Evolutionary conservation across 2,113 vertebrate species (phyloP), one percentile per base, ranked within the genome.

Genomic region (Ochotona curzoniae): DNA sequence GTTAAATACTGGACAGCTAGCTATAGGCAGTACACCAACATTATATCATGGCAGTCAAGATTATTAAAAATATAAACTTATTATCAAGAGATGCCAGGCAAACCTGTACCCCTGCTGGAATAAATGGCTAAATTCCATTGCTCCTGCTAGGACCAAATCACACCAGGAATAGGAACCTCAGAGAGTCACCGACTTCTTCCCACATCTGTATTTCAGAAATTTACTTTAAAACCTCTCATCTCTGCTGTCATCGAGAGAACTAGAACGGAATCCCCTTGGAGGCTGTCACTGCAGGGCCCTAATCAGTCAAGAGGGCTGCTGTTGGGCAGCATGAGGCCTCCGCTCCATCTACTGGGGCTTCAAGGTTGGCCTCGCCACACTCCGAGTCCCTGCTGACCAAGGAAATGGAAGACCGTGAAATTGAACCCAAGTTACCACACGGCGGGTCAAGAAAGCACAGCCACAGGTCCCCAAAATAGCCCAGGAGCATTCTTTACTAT

Each of bases 291-390:
- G 0, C 14, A 28, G 18, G 35, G 60, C 9, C 70, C 70, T 95
- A 25, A 86, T 89, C 93, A 75, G 69, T 90, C 87, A 83, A 73
- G 69, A 82, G 64, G 47, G 66, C 23, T 49, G 61, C n/a, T 80
- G 8, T 13, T 7, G 85, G 38, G 74, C 13, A 79, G 49, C 14
- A 20, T 20, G 63, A 79, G 49, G 5, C 23, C 38, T 54, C 28
- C 32, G 28, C 51, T 47, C 28, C 70, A 47, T 15, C n/a, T 1
- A 26, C 18, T 35, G 44, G 47, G 28, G 49, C 57, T 32, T 44
- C 32, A 14, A 8, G 54, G 28, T 15, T n/a, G n/a, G 15, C 49
- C 18, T 85, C 57, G 35, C 17, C 21, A 25, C 25, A 17, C 2
- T 2, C 23, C 20, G 60, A 30, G 69, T 79, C 69, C 54, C 84